phyloP scores from a whole-genome alignment of 2,888 invertebrate genomes.

The Ceramica pisi region DNA sequence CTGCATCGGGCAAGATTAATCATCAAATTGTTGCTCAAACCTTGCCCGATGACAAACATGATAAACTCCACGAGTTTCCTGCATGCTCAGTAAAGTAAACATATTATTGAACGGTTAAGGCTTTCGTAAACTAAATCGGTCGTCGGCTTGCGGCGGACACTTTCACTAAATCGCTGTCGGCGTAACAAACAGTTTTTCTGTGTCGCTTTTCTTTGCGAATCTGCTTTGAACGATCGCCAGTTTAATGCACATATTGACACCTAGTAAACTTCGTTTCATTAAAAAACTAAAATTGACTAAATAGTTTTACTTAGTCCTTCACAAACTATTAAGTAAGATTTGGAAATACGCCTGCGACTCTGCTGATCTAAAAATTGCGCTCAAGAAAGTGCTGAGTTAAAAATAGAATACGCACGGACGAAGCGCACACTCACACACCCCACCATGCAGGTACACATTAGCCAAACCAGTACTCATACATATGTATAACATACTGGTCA shows the following conservation, averaged over 20 bases:
- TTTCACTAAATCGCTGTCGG: constrained; percentile 81
- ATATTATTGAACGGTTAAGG: constrained; percentile 65
- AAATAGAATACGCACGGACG: constrained; percentile 70
- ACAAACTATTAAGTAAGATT: constrained; percentile 66
- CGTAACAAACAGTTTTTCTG: constrained; percentile 82
- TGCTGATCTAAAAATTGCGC: constrained; percentile 66
- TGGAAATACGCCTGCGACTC: constrained; percentile 70
- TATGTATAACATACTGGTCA: neutral
- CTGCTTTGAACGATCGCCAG: constrained; percentile 51
- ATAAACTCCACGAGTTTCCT: constrained; percentile 19
- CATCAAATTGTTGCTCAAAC: constrained; percentile 54
- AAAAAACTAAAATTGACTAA: constrained; percentile 34
- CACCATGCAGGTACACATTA: neutral
- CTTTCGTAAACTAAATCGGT: constrained; percentile 76
- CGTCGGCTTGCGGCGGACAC: constrained; percentile 69
- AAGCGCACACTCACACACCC: neutral
- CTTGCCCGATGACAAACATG: constrained; percentile 53
- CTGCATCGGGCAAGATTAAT: constrained; percentile 57
- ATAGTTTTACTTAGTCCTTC: constrained; percentile 30
- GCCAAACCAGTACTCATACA: neutral
- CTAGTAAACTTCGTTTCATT: neutral
- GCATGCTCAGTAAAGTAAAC: constrained; percentile 55
- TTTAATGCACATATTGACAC: neutral
- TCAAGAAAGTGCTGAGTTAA: constrained; percentile 77
- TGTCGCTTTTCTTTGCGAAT: constrained; percentile 79